Conservation (phyloP, 2,113 vertebrate genomes). For the Zapornia atra region DNA sequence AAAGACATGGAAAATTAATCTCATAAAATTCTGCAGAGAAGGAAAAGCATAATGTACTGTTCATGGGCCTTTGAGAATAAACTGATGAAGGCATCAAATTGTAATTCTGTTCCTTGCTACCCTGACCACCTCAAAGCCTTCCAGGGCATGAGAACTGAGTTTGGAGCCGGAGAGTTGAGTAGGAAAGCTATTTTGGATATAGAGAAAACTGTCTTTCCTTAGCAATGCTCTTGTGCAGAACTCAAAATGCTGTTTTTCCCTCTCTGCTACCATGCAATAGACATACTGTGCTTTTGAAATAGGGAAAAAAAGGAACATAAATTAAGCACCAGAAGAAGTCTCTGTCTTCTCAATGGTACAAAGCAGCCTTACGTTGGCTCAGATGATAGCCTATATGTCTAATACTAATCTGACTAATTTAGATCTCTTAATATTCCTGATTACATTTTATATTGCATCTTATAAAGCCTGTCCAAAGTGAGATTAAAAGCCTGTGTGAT, state of each 20-base stretch:
- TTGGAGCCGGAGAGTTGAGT: constrained; percentile 6
- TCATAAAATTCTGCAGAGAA: neutral
- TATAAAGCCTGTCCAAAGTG: neutral
- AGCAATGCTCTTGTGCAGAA: neutral
- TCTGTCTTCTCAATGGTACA: neutral
- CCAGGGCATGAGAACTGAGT: constrained; percentile 7
- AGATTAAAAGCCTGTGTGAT: neutral
- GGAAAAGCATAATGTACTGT: neutral
- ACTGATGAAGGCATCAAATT: constrained; percentile 15
- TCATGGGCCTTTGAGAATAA: constrained; percentile 51
- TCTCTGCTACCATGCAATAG: neutral
- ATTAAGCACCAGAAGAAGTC: neutral
- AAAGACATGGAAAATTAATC: neutral
- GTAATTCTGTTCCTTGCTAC: constrained; percentile 4
- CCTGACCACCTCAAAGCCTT: neutral
- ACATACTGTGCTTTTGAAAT: neutral
- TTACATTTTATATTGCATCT: neutral
- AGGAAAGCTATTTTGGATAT: neutral
- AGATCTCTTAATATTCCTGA: neutral
- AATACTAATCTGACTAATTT: neutral
- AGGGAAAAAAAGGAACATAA: neutral
- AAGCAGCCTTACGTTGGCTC: neutral
- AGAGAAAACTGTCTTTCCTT: neutral
- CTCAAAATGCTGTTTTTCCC: neutral
- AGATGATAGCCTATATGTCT: neutral